phyloP scores from a whole-genome alignment of 37 sponge, comb jelly and placozoan species.

The Beroe ovata region DNA sequence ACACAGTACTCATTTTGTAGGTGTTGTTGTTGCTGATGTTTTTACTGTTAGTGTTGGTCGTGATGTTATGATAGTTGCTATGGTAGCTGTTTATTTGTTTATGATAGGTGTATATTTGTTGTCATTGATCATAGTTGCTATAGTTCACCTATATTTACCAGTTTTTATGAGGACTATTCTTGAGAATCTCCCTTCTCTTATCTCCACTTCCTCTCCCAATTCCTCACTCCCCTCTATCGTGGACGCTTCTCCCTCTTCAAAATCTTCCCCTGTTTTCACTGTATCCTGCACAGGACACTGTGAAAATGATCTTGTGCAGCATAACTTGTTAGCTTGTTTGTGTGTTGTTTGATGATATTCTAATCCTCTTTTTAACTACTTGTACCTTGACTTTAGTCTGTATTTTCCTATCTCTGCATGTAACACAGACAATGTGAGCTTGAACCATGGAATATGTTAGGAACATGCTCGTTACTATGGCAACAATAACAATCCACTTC shows the following conservation, averaged over 20 bases:
- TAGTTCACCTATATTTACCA: neutral
- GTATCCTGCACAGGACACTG: too few relatives aligned
- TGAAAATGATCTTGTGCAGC: too few relatives aligned
- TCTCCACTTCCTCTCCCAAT: neutral
- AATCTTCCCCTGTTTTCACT: too few relatives aligned
- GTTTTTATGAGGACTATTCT: conserved; percentile 18
- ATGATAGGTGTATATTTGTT: too few relatives aligned
- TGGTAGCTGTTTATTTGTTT: too few relatives aligned
- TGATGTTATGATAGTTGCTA: too few relatives aligned
- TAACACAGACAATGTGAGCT: neutral
- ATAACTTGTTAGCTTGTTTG: too few relatives aligned
- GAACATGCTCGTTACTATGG: neutral
- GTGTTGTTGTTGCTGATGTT: too few relatives aligned
- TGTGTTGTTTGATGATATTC: neutral
- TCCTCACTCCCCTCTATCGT: neutral
- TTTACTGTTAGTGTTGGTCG: too few relatives aligned
- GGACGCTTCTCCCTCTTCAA: too few relatives aligned
- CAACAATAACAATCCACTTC: neutral
- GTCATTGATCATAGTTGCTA: too few relatives aligned
- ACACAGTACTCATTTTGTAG: too few relatives aligned
- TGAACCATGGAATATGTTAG: neutral
- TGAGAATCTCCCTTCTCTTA: conserved; percentile 1
- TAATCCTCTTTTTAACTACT: neutral
- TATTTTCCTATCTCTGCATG: neutral
- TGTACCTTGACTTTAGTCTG: neutral